These are phyloP conservation scores for Clunio marinus DNA, from an alignment of 2,888 invertebrate genomes.

Conservation along the genomic window DNA sequence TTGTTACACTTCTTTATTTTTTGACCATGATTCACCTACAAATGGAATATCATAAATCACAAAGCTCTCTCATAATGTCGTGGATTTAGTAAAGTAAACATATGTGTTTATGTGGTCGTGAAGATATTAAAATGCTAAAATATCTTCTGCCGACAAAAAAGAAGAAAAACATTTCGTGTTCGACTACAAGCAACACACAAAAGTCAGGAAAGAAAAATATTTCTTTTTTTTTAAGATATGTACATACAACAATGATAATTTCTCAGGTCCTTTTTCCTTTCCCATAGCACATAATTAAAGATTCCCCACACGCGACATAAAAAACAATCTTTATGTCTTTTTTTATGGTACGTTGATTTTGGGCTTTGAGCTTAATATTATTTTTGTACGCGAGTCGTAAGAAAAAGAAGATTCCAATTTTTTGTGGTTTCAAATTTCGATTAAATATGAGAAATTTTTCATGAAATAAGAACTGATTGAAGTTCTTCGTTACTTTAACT, in stretches of 20 bases:
- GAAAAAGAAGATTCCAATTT: background rate
- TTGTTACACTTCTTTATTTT: background rate
- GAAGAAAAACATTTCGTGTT: background rate
- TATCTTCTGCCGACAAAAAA: background rate
- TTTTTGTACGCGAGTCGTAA: constrained; percentile 1
- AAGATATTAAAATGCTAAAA: background rate
- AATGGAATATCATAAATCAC: background rate
- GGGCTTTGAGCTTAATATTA: background rate
- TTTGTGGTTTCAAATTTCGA: too few relatives aligned
- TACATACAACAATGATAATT: constrained; percentile 4
- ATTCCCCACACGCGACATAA: constrained; percentile 30
- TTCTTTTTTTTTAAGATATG: background rate
- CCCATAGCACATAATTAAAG: constrained; percentile 24
- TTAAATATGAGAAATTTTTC: too few relatives aligned
- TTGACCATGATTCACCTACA: background rate
- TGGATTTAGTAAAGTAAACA: background rate
- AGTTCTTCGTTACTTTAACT: too few relatives aligned
- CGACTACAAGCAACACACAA: background rate
- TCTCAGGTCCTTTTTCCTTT: background rate
- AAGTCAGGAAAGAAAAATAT: background rate
- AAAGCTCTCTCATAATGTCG: background rate
- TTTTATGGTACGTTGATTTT: constrained; percentile 17
- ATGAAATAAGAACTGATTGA: too few relatives aligned
- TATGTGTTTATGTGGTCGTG: constrained; percentile 2
- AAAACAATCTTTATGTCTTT: constrained; percentile 14